Evolutionary conservation across 2,797 vertebrate species (phyloP).

Genomic region (Enteromius argenteus): DNA sequence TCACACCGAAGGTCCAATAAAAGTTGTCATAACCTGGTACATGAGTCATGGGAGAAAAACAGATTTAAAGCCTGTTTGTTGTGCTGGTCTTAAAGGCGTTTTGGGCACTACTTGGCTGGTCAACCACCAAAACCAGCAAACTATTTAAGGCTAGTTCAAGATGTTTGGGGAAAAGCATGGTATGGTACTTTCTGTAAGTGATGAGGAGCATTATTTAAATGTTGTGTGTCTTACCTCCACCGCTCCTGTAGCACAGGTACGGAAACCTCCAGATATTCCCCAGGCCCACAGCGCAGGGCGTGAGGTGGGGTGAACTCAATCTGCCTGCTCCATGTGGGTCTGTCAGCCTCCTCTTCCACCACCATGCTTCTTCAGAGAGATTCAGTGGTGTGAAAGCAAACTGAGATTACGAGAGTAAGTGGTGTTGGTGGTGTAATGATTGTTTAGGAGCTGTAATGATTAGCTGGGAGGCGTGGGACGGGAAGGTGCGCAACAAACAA

Average conservation of each 20-base stretch:
- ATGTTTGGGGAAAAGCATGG: neutral
- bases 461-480: slow-evolving; percentile 64
- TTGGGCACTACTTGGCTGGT: neutral
- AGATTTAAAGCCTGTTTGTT: too few relatives aligned
- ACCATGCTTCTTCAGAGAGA: slow-evolving; percentile 38
- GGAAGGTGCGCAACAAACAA: neutral
- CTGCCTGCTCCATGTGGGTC: slow-evolving; percentile 80
- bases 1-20: neutral
- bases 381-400: slow-evolving; percentile 11
- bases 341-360: slow-evolving; percentile 63
- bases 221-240: slow-evolving; percentile 76
- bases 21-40: neutral
- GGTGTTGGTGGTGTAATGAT: slow-evolving; percentile 64
- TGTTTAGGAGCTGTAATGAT: slow-evolving; percentile 79
- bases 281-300: slow-evolving; percentile 79
- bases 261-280: slow-evolving; percentile 84
- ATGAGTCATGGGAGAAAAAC: neutral
- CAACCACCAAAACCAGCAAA: neutral
- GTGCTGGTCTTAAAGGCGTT: neutral
- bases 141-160: neutral
- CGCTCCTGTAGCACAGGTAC: slow-evolving; percentile 82
- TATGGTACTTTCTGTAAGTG: neutral
- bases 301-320: slow-evolving; percentile 85
- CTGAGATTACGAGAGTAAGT: slow-evolving; percentile 48
- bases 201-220: neutral